Percentiles rank a stretch among this genome's conserved stretches.
Evolutionary conservation across 2,113 vertebrate species (phyloP).

Genomic region (human (Homo sapiens)): GRCh38 chr6:88019001-88019500

Average conservation of each 20-base stretch:
- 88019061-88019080: background rate
- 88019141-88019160: background rate
- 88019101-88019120: background rate
- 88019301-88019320: background rate
- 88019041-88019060: background rate
- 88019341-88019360: background rate
- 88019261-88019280: background rate
- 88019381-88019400: too few relatives aligned
- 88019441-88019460: too few relatives aligned
- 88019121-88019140: conserved; percentile 1
- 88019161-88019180: background rate
- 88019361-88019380: background rate
- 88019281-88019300: background rate
- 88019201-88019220: background rate
- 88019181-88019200: background rate
- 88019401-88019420: too few relatives aligned
- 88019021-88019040: background rate
- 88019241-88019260: background rate
- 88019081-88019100: background rate
- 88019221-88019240: background rate
- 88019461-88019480: too few relatives aligned
- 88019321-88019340: background rate
- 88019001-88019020: conserved; percentile 24
- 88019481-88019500: too few relatives aligned
- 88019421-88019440: too few relatives aligned